A percentile compares a stretch with the other conserved stretches of the same genome.
phyloP scores from a whole-genome alignment of 2,113 vertebrate genomes.

The Lagopus muta region DNA sequence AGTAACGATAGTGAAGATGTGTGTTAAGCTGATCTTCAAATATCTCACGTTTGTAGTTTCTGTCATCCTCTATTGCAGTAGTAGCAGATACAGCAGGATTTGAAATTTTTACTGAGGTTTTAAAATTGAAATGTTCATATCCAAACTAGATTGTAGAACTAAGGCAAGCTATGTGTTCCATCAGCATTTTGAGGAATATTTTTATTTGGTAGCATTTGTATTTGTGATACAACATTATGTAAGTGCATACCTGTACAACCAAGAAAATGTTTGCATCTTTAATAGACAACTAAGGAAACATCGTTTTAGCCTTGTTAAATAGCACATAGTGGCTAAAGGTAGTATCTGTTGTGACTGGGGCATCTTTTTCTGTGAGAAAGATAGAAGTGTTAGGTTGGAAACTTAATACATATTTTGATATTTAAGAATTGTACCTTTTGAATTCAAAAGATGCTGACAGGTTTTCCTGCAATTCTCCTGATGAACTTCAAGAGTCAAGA shows the following conservation, averaged over 20 bases:
- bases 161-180: not conserved
- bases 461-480: not conserved
- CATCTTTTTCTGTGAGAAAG: not conserved
- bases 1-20: not conserved
- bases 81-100: not conserved
- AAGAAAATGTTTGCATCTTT: not conserved
- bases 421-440: not conserved
- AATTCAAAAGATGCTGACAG: not conserved
- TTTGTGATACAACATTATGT: not conserved
- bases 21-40: not conserved
- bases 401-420: not conserved
- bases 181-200: not conserved
- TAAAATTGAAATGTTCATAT: not conserved
- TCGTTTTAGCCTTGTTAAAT: not conserved
- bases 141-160: not conserved
- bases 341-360: not conserved
- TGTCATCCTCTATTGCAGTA: not conserved
- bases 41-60: not conserved
- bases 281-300: not conserved
- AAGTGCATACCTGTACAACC: not conserved
- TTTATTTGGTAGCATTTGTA: not conserved
- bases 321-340: not conserved
- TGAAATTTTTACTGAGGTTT: not conserved
- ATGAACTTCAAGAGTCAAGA: not conserved
- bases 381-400: not conserved